These are phyloP conservation scores for Zonotrichia albicollis DNA, from an alignment of 2,797 vertebrate species.

Conservation along the genomic window DNA sequence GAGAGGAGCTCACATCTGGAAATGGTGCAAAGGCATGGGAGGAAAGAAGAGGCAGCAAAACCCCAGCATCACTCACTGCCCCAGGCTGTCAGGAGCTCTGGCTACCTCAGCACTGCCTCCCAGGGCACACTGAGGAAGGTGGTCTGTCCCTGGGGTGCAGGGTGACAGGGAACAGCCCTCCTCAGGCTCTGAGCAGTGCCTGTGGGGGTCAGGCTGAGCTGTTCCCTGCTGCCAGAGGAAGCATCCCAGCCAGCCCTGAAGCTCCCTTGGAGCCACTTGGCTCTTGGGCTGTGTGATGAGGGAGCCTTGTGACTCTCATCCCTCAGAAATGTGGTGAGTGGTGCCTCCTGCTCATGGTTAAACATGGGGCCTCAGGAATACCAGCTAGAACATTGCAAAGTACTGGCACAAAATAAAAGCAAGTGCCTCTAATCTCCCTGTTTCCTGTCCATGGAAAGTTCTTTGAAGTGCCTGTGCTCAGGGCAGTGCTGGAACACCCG, in stretches of 20 bases:
- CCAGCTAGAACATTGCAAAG: neutral
- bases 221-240: neutral
- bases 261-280: neutral
- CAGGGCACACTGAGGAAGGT: neutral
- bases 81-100: neutral
- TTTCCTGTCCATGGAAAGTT: neutral
- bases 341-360: neutral
- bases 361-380: neutral
- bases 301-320: constrained; percentile 8
- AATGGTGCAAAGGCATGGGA: neutral
- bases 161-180: neutral
- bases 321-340: neutral
- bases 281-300: neutral
- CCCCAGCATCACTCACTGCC: neutral
- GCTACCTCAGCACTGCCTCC: neutral
- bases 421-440: neutral
- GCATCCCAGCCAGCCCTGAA: neutral
- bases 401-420: constrained; percentile 24
- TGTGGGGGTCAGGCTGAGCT: neutral
- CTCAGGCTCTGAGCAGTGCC: neutral
- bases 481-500: neutral
- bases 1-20: neutral
- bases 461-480: neutral
- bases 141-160: neutral
- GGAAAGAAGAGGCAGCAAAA: neutral